phyloP scores from a whole-genome alignment of 2,797 vertebrate genomes.

The Muscicapa striata region DNA sequence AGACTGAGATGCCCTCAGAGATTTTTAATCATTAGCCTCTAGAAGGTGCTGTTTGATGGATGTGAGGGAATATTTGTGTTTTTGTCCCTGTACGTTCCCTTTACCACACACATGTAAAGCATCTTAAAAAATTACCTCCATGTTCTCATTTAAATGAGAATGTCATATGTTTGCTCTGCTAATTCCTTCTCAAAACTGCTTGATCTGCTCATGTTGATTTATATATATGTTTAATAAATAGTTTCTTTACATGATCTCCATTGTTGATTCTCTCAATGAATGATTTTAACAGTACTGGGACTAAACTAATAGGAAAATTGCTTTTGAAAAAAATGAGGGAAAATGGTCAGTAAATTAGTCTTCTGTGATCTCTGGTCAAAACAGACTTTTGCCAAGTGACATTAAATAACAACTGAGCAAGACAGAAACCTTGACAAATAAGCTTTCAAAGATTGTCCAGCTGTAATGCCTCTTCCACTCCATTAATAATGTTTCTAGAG shows the following conservation, averaged over 20 bases:
- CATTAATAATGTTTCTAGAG: slow-evolving; percentile 1
- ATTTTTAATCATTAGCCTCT: not conserved
- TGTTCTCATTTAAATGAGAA: not conserved
- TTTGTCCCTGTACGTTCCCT: not conserved
- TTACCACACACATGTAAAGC: not conserved
- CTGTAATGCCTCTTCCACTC: not conserved
- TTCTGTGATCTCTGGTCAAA: not conserved
- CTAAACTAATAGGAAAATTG: slow-evolving; percentile 1
- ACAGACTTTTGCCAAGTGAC: not conserved
- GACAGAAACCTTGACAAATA: not conserved
- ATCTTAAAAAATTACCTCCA: not conserved
- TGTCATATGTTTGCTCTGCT: not conserved
- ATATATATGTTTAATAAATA: not conserved
- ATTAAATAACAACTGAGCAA: not conserved
- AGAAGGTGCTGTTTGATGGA: not conserved
- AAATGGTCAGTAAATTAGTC: not conserved
- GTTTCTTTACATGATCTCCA: not conserved
- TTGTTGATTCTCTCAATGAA: not conserved
- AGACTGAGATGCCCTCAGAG: not conserved
- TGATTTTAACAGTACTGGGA: not conserved
- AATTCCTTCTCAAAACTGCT: not conserved
- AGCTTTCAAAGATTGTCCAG: not conserved
- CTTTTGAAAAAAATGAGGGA: not conserved
- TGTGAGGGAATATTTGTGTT: not conserved
- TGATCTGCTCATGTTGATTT: not conserved